Evolutionary conservation across 2,113 vertebrate genomes (phyloP).

Genomic region (Cyprinodon tularosa): DNA sequence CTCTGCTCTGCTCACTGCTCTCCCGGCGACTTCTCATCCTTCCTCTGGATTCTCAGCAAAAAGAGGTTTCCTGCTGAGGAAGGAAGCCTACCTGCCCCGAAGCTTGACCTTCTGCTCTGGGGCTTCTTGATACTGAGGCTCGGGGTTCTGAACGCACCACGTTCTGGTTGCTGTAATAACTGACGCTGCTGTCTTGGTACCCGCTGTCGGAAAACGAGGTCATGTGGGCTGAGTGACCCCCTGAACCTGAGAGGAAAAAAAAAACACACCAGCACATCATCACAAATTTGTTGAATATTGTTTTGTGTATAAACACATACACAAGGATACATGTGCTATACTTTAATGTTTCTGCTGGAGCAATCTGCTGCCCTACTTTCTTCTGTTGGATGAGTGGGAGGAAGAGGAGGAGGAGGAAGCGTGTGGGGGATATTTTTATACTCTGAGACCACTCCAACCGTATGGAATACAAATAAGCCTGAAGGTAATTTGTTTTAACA

Average conservation of each 20-base stretch:
- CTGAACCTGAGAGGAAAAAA: conserved; percentile 81
- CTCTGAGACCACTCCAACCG: conserved; percentile 26
- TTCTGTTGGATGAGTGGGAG: conserved; percentile 42
- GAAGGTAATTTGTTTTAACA: conserved; percentile 47
- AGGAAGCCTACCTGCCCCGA: conserved; percentile 85
- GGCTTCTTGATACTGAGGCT: conserved; percentile 85
- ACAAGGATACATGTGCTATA: conserved; percentile 31
- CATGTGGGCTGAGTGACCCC: conserved; percentile 95
- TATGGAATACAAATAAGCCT: conserved; percentile 48
- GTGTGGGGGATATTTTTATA: conserved; percentile 56
- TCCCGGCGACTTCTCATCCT: background rate
- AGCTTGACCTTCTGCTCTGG: conserved; percentile 91
- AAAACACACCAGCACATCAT: conserved; percentile 8
- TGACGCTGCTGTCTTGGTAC: conserved; percentile 93
- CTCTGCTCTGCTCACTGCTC: background rate
- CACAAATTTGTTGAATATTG: conserved; percentile 26
- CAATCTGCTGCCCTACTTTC: conserved; percentile 65
- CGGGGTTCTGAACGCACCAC: conserved; percentile 77
- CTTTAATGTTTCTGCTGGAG: conserved; percentile 30
- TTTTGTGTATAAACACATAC: conserved; percentile 25
- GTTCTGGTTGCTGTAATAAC: conserved; percentile 92
- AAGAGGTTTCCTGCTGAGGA: background rate
- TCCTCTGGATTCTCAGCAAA: background rate
- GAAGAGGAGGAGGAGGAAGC: conserved; percentile 36
- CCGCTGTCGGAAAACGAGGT: conserved; percentile 98